Conservation (phyloP, 2,888 invertebrate species). For the Meteorus colon region DNA sequence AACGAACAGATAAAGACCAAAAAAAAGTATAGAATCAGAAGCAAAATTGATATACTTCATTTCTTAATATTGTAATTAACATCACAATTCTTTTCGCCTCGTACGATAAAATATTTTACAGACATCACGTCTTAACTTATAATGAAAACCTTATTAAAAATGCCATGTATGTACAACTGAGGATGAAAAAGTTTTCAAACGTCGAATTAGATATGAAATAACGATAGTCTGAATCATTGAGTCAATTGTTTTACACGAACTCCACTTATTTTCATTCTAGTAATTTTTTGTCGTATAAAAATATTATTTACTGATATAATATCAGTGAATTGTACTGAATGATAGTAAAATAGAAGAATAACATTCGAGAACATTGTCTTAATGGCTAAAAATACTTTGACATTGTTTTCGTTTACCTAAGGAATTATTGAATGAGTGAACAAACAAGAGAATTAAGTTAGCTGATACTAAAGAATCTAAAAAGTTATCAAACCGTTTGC, state of each 20-base stretch:
- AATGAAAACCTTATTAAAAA: too few species aligned
- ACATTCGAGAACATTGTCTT: not conserved
- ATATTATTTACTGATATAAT: constrained; percentile 10
- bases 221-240: not conserved
- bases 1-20: not conserved
- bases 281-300: constrained; percentile 12
- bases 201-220: not conserved
- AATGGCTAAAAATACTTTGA: not conserved
- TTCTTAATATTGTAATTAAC: too few species aligned
- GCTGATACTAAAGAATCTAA: too few species aligned
- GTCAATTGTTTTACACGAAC: not conserved
- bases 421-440: not conserved
- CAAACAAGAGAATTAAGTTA: too few species aligned
- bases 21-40: not conserved
- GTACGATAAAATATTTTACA: too few species aligned
- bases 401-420: not conserved
- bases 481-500: not conserved
- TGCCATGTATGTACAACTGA: too few species aligned
- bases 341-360: not conserved
- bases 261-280: not conserved
- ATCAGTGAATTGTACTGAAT: constrained; percentile 27
- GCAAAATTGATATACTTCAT: too few species aligned
- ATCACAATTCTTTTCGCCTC: too few species aligned
- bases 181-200: too few species aligned
- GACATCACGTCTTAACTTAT: too few species aligned